Percentiles rank a stretch among this genome's conserved stretches.
phyloP scores from a whole-genome alignment of 2,113 vertebrate genomes.

The Aspidoscelis tigris region DNA sequence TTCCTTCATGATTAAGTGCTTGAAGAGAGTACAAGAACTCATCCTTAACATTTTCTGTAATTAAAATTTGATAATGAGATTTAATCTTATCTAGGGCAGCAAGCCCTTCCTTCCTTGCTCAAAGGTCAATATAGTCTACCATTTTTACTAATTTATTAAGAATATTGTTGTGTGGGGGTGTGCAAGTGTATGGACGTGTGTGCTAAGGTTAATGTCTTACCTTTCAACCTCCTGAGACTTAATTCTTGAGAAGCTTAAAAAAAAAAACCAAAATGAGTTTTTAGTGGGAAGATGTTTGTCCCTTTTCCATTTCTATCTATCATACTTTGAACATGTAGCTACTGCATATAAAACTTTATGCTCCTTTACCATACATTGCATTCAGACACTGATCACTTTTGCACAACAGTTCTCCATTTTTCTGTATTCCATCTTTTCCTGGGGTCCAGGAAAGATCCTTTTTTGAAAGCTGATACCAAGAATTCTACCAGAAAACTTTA shows the following conservation, averaged over 20 bases:
- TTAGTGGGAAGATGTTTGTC: background rate
- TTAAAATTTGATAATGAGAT: conserved; percentile 20
- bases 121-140: background rate
- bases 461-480: background rate
- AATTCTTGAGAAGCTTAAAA: conserved; percentile 10
- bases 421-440: background rate
- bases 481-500: too few species aligned
- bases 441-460: background rate
- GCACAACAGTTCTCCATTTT: too few species aligned
- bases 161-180: background rate
- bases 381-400: too few species aligned
- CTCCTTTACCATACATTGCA: background rate
- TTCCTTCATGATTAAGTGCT: background rate
- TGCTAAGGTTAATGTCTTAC: background rate
- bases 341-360: background rate
- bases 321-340: background rate
- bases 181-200: background rate
- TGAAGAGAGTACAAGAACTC: background rate
- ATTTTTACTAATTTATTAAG: conserved; percentile 26
- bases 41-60: background rate
- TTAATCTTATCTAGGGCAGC: background rate
- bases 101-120: background rate
- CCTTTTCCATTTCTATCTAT: background rate
- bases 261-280: background rate
- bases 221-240: background rate